Percentiles rank a stretch among this genome's conserved stretches.
Evolutionary conservation across 2,113 vertebrate genomes (phyloP).

Genomic region (Neotoma lepida): DNA sequence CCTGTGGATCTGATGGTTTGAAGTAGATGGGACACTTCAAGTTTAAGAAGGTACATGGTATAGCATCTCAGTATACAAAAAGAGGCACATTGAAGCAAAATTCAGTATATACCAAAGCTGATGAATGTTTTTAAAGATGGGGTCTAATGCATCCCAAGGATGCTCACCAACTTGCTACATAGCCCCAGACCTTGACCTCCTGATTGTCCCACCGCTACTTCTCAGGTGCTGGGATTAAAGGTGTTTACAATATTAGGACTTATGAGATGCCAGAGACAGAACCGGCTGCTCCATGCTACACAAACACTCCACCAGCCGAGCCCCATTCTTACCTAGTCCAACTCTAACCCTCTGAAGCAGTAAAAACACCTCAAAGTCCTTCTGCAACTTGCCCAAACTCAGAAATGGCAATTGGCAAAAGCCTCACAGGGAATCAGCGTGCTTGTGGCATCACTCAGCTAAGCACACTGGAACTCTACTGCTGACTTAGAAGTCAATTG

Average conservation of each 20-base stretch:
- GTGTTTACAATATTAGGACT: background rate
- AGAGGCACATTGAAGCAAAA: background rate
- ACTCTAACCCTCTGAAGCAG: background rate
- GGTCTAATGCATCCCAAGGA: too few relatives aligned
- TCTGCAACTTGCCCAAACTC: background rate
- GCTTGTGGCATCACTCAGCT: background rate
- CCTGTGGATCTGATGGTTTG: background rate
- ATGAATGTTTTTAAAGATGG: background rate
- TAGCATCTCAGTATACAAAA: background rate
- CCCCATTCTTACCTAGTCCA: background rate
- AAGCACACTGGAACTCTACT: background rate
- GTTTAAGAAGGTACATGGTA: background rate
- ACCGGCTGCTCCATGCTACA: fast-evolving
- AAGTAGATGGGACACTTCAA: constrained; percentile 5
- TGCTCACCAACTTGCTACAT: background rate
- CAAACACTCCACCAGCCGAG: background rate
- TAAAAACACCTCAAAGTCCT: background rate
- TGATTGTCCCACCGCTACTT: background rate
- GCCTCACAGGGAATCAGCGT: background rate
- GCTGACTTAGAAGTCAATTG: background rate
- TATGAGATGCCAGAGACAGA: background rate
- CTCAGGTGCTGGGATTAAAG: background rate
- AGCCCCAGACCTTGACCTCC: background rate
- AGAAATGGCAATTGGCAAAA: background rate
- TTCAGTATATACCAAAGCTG: background rate